Evolutionary conservation across 2,888 invertebrate genomes (phyloP), one percentile per base, ranked within the genome.

Genomic region (Folsomia manolachei): DNA sequence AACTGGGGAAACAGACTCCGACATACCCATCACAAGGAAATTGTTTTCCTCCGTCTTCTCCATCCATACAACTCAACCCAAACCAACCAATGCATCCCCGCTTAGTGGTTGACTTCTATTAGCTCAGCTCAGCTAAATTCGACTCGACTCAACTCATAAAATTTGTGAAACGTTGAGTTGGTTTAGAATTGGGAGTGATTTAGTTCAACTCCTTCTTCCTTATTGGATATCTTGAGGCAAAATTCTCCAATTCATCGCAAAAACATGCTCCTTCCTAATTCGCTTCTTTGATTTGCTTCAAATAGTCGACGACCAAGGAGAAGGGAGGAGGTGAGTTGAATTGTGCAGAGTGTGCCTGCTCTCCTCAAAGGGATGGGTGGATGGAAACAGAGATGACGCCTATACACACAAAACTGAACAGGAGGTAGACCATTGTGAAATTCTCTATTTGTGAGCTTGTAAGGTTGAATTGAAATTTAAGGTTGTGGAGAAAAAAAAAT

Each of bases 41-140:
- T 19, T 56, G 56, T 56, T 56, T 56, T 56, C 56, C 56, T 56
- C n/a, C 56, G 4, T 21, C 21, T 11, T 9, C 51, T n/a, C n/a
- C n/a, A n/a, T n/a, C 39, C 39, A 39, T 39, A 14, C 39, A 39
- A 39, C 14, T 14, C 39, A 19, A n/a, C n/a, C n/a, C n/a, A n/a
- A n/a, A n/a, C n/a, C n/a, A n/a, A n/a, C n/a, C n/a, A n/a, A n/a
- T n/a, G n/a, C n/a, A n/a, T n/a, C n/a, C n/a, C n/a, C 56, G 56
- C 56, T 7, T 56, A 56, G 56, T 56, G 7, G 56, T 56, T 56
- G 56, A 56, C 56, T 56, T 56, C 56, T 56, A 56, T 56, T 56
- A 56, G 56, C 56, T 56, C 21, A n/a, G 19, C 56, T 56, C 56
- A 56, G 21, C 18, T n/a, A n/a, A n/a, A n/a, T n/a, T n/a, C n/a